phyloP scores from a whole-genome alignment of 2,888 invertebrate species.

The Pomacea canaliculata region DNA sequence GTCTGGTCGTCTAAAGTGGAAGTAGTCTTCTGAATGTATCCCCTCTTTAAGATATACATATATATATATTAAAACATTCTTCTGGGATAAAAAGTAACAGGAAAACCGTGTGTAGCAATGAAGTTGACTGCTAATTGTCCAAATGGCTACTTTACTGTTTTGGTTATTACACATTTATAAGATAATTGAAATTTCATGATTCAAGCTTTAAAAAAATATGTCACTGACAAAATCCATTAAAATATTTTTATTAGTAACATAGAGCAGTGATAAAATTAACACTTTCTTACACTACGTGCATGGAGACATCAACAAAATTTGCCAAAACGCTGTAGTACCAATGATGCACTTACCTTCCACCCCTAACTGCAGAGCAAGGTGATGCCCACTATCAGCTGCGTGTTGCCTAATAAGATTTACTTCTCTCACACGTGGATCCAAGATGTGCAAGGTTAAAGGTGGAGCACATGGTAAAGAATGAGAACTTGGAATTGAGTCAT shows the following conservation, averaged over 20 bases:
- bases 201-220: background rate
- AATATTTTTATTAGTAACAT: too few relatives aligned
- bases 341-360: constrained; percentile 52
- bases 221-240: too few relatives aligned
- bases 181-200: background rate
- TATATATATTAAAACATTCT: background rate
- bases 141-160: background rate
- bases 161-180: background rate
- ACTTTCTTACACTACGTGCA: too few relatives aligned
- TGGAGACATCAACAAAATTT: too few relatives aligned
- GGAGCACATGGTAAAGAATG: background rate
- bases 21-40: constrained; percentile 30
- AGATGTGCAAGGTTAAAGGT: constrained; percentile 43
- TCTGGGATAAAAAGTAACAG: background rate
- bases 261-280: too few relatives aligned
- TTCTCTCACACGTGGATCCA: constrained; percentile 55
- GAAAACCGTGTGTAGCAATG: background rate
- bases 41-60: constrained; percentile 17
- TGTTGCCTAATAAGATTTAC: constrained; percentile 52
- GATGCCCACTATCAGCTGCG: constrained; percentile 55
- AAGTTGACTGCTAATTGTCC: background rate
- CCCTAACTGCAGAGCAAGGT: constrained; percentile 60
- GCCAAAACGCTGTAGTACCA: too few relatives aligned
- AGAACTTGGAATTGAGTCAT: constrained; percentile 6
- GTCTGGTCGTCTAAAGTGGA: constrained; percentile 32